Percentiles rank a stretch among this genome's conserved stretches.
phyloP scores from a whole-genome alignment of 2,797 vertebrate genomes.

The Oreochromis grahami region DNA sequence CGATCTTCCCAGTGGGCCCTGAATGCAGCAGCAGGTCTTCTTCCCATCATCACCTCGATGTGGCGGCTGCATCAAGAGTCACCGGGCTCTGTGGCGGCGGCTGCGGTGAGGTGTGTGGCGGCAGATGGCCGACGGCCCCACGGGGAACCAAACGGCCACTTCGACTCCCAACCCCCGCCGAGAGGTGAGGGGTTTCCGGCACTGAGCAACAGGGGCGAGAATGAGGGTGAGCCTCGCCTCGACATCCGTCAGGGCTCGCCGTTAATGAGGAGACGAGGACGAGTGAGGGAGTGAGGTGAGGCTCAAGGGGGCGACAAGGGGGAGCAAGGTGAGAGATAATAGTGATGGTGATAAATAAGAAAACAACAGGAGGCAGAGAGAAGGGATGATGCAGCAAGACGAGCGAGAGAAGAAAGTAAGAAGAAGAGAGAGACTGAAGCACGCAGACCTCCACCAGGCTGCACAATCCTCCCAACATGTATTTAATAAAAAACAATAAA shows the following conservation, averaged over 20 bases:
- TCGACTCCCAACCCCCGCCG: conserved; percentile 9
- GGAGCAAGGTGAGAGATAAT: conserved; percentile 36
- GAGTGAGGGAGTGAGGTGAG: conserved; percentile 23
- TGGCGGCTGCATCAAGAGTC: conserved; percentile 13
- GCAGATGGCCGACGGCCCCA: conserved; percentile 59
- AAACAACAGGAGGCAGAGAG: conserved; percentile 17
- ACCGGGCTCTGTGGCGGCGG: not conserved
- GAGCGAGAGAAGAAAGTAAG: not conserved
- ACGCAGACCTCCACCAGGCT: not conserved
- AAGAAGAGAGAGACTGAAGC: not conserved
- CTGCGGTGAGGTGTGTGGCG: not conserved
- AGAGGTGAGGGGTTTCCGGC: conserved; percentile 43
- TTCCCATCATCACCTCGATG: conserved; percentile 34
- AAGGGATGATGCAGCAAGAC: not conserved
- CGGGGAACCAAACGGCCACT: conserved; percentile 21
- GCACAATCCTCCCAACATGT: not conserved
- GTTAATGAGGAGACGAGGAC: conserved; percentile 66
- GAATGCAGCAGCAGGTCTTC: conserved; percentile 33
- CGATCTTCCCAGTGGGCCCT: not conserved
- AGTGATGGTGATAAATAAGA: conserved; percentile 58
- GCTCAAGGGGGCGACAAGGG: not conserved
- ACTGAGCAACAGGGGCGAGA: conserved; percentile 35
- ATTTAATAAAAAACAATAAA: not conserved
- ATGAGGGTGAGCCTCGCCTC: conserved; percentile 30
- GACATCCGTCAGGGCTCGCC: conserved; percentile 59